Evolutionary conservation across 2,888 invertebrate genomes (phyloP).

Genomic region (Azorinus chamasolen): DNA sequence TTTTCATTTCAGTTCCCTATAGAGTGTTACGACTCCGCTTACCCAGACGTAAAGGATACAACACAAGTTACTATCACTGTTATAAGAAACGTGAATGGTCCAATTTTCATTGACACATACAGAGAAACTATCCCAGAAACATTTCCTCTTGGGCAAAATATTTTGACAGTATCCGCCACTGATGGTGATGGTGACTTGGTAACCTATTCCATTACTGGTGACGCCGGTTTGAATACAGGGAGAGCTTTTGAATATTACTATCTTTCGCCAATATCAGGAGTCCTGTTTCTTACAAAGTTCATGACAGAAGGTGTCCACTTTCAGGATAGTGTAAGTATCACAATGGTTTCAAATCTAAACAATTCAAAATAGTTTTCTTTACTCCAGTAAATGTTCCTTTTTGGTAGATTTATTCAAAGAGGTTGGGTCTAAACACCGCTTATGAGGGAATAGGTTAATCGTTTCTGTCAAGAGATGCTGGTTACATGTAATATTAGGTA

Average conservation of each 20-base stretch:
- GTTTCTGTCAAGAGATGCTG: neutral
- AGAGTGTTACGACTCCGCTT: constrained; percentile 70
- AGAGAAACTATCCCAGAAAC: constrained; percentile 68
- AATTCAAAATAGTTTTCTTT: neutral
- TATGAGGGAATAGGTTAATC: too few species aligned
- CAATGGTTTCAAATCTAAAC: too few species aligned
- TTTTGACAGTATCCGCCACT: constrained; percentile 71
- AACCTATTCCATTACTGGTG: constrained; percentile 75
- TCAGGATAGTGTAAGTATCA: constrained; percentile 68
- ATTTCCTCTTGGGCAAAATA: constrained; percentile 68
- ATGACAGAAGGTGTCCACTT: constrained; percentile 67
- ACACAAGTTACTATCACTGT: constrained; percentile 65
- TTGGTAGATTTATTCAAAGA: too few species aligned
- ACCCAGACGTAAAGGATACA: constrained; percentile 63
- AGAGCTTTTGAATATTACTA: constrained; percentile 72
- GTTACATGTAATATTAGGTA: too few species aligned
- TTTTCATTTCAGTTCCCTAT: constrained; percentile 61
- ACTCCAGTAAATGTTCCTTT: too few species aligned
- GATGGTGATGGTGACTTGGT: constrained; percentile 74
- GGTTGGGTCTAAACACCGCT: too few species aligned
- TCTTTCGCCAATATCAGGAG: constrained; percentile 71
- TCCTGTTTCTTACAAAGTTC: constrained; percentile 73
- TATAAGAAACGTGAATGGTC: constrained; percentile 70
- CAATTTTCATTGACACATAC: constrained; percentile 74
- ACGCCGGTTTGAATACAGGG: constrained; percentile 43